A percentile compares a stretch with the other conserved stretches of the same genome.
These are phyloP conservation scores for Callopanchax toddi DNA, from an alignment of 2,113 vertebrate genomes.

Conservation along the genomic window DNA sequence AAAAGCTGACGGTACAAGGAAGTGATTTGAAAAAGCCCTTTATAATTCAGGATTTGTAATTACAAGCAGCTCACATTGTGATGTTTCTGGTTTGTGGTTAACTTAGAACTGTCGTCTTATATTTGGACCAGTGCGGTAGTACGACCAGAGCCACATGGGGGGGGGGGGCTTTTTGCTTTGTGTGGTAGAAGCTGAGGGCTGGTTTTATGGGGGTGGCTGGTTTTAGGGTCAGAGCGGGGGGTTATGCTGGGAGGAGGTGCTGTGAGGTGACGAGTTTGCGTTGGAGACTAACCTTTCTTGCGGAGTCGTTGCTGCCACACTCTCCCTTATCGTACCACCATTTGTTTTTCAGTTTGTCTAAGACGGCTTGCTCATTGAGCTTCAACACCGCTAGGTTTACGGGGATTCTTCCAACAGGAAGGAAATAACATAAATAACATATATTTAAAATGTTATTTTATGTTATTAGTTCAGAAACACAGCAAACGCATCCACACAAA, in stretches of 20 bases:
- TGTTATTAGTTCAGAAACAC: conserved; percentile 90
- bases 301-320: conserved; percentile 98
- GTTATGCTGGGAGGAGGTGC: conserved; percentile 54
- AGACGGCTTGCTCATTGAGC: conserved; percentile 99
- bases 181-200: conserved; percentile 30
- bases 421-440: conserved; percentile 99
- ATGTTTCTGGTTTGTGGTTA: neutral
- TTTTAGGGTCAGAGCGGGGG: conserved; percentile 51
- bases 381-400: conserved; percentile 99
- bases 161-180: conserved; percentile 2
- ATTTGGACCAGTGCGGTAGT: conserved; percentile 32
- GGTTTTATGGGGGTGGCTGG: conserved; percentile 14
- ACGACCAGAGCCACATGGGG: conserved; percentile 12
- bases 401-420: conserved; percentile 95
- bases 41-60: neutral
- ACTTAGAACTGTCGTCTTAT: conserved; percentile 28
- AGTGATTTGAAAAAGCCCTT: too few species aligned
- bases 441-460: conserved; percentile 98
- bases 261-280: conserved; percentile 67
- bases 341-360: conserved; percentile 99
- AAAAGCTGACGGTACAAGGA: too few species aligned
- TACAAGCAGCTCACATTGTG: neutral
- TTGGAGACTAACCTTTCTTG: conserved; percentile 97
- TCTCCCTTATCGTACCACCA: conserved; percentile 99
- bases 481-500: conserved; percentile 70